Conservation (phyloP, 1,140 invertebrate genomes). For the Bombus ignitus region DNA sequence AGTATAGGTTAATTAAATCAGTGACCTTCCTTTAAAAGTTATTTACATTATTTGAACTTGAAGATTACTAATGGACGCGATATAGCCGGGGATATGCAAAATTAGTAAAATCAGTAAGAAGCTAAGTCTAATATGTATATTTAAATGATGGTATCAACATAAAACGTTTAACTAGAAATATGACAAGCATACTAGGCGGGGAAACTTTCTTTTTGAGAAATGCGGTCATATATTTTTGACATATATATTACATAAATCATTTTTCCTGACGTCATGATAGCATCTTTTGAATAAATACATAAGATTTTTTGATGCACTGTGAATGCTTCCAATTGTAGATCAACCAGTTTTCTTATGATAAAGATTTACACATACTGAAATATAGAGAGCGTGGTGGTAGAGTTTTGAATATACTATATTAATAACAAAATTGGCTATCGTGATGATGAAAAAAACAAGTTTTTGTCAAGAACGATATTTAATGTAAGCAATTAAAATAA, state of each 20-base stretch:
- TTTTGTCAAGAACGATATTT: neutral
- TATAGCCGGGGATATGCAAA: neutral
- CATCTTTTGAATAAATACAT: neutral
- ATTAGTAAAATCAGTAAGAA: neutral
- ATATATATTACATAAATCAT: neutral
- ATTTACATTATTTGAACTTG: neutral
- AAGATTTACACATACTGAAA: neutral
- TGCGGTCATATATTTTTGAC: neutral
- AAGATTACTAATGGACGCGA: neutral
- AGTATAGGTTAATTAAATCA: conserved; percentile 25
- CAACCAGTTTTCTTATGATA: neutral
- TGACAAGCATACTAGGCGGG: too few species aligned
- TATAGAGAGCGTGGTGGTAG: neutral
- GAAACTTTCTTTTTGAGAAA: conserved; percentile 11
- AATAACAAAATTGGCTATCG: neutral
- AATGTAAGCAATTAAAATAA: too few species aligned
- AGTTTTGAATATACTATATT: neutral
- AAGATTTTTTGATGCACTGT: neutral
- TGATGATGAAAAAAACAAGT: too few species aligned
- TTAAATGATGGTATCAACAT: neutral
- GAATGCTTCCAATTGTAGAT: neutral
- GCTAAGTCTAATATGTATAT: neutral
- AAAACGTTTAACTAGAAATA: neutral
- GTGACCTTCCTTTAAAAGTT: neutral
- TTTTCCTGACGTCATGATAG: neutral